Base-by-base conservation (phyloP, 2,113 vertebrate genomes). In the Periophthalmodon schlosseri region DNA sequence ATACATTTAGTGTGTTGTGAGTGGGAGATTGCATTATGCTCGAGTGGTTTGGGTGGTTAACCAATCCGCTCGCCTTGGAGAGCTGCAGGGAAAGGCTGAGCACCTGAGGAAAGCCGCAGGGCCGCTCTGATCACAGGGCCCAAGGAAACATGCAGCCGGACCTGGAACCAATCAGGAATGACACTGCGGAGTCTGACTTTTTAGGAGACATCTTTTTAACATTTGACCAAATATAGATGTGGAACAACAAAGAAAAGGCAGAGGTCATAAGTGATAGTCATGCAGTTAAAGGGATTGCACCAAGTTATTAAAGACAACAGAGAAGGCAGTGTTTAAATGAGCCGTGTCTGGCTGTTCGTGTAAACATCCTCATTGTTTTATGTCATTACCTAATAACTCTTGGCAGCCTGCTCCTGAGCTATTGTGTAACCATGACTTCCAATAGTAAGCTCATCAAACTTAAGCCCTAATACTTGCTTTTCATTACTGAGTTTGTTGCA, bases 21-120 rank as follows among this genome's bases (percentile, higher is more conserved):
- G 78, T 89, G 39, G 86, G 86, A 87, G 83, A 88, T 90, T 87
- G 86, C 86, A 86, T 83, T 90, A 86, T 88, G 86, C 86, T 84
- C 46, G 77, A 87, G 90, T 82, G 90, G 87, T 90, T 90, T 80
- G 74, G 79, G 84, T 86, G 91, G 89, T 91, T 92, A 92, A 91
- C 91, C 86, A 71, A 86, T 74, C 57, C 75, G 87, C 85, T 89
- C 85, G 84, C 78, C 83, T 89, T 88, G 84, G 81, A 89, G 75
- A 66, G 78, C 86, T 77, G 73, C 79, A 79, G 81, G 88, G 87
- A 89, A 89, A 88, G 75, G 74, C 70, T 81, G 86, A 89, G 88
- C 88, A 90, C 88, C 87, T 84, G 81, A 89, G 88, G 78, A 85
- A 91, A 87, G 84, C 88, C 90, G 69, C 87, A 87, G 85, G 80